These are phyloP conservation scores for Rhinogobio ventralis DNA, from an alignment of 2,797 vertebrate genomes.

Conservation along the genomic window DNA sequence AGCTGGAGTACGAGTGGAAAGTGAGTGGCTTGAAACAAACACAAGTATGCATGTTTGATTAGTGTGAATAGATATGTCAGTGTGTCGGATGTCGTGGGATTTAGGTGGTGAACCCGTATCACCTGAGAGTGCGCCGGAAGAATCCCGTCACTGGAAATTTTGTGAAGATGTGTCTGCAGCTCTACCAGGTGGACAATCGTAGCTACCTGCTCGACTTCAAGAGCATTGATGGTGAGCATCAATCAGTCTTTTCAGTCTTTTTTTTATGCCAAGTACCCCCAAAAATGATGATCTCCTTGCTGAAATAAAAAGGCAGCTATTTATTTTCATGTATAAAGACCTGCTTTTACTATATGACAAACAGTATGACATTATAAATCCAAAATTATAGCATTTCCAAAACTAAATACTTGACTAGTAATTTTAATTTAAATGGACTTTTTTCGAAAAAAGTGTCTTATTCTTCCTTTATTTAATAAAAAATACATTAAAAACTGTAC, in stretches of 20 bases:
- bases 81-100: conserved; percentile 11
- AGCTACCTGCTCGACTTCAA: conserved; percentile 99
- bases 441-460: background rate
- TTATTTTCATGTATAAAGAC: background rate
- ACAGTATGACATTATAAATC: background rate
- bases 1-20: conserved; percentile 97
- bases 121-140: conserved; percentile 92
- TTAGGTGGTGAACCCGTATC: conserved; percentile 96
- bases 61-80: conserved; percentile 1
- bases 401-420: background rate
- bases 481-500: background rate
- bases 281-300: background rate
- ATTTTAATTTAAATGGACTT: background rate
- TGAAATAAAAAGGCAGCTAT: background rate
- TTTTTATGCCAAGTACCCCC: background rate
- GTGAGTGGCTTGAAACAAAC: conserved; percentile 69
- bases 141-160: conserved; percentile 96
- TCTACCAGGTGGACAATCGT: conserved; percentile 97
- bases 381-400: background rate
- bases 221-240: conserved; percentile 92
- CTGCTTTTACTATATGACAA: background rate
- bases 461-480: background rate
- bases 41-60: background rate
- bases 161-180: conserved; percentile 98
- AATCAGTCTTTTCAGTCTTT: background rate